phyloP scores from a whole-genome alignment of 2,888 invertebrate species.

The Sylvicola fuscatus region DNA sequence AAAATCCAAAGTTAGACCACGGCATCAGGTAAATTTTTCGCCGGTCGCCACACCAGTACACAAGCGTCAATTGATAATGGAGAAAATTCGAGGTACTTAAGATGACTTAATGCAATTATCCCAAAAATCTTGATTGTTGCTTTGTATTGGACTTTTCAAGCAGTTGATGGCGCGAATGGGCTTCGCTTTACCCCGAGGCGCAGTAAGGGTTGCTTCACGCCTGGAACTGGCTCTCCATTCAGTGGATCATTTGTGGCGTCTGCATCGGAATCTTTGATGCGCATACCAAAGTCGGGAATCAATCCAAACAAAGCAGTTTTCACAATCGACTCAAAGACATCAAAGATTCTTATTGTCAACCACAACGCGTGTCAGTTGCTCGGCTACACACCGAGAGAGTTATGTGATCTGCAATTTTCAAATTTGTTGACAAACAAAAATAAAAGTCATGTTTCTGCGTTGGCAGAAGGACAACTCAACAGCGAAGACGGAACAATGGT shows the following conservation, averaged over 20 bases:
- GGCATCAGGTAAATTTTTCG: constrained; percentile 10
- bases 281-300: constrained; percentile 27
- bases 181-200: constrained; percentile 30
- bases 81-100: constrained; percentile 30
- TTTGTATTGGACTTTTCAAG: constrained; percentile 1
- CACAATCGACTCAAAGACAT: constrained; percentile 39
- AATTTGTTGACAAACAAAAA: constrained; percentile 31
- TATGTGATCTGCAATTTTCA: constrained; percentile 28
- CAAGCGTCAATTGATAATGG: constrained; percentile 25
- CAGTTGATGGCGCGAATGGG: constrained; percentile 33
- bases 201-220: constrained; percentile 14
- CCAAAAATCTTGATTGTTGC: not conserved
- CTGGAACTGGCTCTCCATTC: constrained; percentile 20
- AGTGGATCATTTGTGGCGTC: constrained; percentile 10
- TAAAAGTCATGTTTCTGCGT: constrained; percentile 28
- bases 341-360: constrained; percentile 46
- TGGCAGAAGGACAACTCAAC: constrained; percentile 29
- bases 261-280: constrained; percentile 27
- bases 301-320: constrained; percentile 47
- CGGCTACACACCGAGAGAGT: constrained; percentile 32
- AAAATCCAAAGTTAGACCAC: constrained; percentile 9
- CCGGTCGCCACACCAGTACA: constrained; percentile 14
- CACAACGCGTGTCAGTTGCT: constrained; percentile 40
- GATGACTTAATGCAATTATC: not conserved
- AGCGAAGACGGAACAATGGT: constrained; percentile 36